These are phyloP conservation scores for Momotus momota DNA, from an alignment of 2,797 vertebrate genomes.

Conservation along the genomic window DNA sequence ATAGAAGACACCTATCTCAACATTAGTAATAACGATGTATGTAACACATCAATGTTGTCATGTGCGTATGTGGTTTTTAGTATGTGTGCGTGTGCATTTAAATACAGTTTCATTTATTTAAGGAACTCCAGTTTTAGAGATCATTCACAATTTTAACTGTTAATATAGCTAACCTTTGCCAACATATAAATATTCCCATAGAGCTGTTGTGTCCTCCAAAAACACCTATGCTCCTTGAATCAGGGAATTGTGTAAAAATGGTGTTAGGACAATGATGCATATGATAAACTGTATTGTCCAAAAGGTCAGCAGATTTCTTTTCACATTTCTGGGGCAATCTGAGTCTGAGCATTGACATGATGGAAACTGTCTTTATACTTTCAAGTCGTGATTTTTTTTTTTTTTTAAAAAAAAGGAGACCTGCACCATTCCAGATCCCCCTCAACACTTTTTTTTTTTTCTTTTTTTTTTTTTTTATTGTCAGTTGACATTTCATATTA, in stretches of 20 bases:
- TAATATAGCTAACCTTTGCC: not conserved
- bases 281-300: not conserved
- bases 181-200: not conserved
- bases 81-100: not conserved
- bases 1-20: not conserved
- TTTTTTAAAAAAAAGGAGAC: not conserved
- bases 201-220: not conserved
- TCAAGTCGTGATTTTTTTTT: not conserved
- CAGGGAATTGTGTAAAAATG: not conserved
- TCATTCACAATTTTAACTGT: not conserved
- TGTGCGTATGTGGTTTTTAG: rapidly evolving
- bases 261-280: not conserved
- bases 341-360: not conserved
- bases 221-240: not conserved
- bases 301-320: not conserved
- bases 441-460: not conserved
- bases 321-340: not conserved
- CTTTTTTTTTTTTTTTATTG: too few species aligned
- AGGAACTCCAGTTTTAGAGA: not conserved
- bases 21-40: not conserved
- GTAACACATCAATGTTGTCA: not conserved
- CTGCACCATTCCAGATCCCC: not conserved
- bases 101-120: not conserved
- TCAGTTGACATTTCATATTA: not conserved
- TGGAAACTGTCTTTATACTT: not conserved